A percentile compares a stretch with the other conserved stretches of the same genome.
Evolutionary conservation across 2,888 invertebrate genomes (phyloP).

Genomic region (Pocota personata): DNA sequence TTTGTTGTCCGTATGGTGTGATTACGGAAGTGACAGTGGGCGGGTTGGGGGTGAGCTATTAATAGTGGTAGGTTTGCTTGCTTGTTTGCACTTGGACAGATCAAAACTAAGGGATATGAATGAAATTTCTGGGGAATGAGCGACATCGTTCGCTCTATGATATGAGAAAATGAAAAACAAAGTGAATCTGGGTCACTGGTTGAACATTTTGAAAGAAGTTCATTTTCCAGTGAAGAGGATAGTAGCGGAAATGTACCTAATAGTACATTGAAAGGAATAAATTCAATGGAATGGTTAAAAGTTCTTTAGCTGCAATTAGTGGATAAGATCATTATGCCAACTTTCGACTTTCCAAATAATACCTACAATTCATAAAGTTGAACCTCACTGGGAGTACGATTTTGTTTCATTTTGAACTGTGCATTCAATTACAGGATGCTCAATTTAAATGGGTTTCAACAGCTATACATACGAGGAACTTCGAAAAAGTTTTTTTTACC

Average conservation of each 20-base stretch:
- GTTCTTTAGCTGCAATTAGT: constrained; percentile 23
- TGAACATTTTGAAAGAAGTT: constrained; percentile 55
- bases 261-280: background rate
- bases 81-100: constrained; percentile 60
- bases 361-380: too few species aligned
- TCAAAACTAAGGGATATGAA: constrained; percentile 53
- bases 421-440: too few species aligned
- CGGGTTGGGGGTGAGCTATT: background rate
- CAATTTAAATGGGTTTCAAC: too few species aligned
- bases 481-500: too few species aligned
- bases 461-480: too few species aligned
- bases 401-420: too few species aligned
- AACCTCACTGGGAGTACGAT: too few species aligned
- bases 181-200: constrained; percentile 64
- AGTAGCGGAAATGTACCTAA: background rate
- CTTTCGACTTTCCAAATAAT: too few species aligned
- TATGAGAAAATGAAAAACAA: constrained; percentile 38
- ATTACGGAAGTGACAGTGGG: constrained; percentile 29
- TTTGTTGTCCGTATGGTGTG: constrained; percentile 1
- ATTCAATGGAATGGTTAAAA: constrained; percentile 5
- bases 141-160: constrained; percentile 14
- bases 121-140: constrained; percentile 11
- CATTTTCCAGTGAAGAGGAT: background rate
- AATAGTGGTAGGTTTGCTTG: background rate
- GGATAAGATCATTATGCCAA: too few species aligned